A percentile compares a stretch with the other conserved stretches of the same genome.
Evolutionary conservation across 1,140 invertebrate genomes (phyloP).

Genomic region (Bombus huntii): DNA sequence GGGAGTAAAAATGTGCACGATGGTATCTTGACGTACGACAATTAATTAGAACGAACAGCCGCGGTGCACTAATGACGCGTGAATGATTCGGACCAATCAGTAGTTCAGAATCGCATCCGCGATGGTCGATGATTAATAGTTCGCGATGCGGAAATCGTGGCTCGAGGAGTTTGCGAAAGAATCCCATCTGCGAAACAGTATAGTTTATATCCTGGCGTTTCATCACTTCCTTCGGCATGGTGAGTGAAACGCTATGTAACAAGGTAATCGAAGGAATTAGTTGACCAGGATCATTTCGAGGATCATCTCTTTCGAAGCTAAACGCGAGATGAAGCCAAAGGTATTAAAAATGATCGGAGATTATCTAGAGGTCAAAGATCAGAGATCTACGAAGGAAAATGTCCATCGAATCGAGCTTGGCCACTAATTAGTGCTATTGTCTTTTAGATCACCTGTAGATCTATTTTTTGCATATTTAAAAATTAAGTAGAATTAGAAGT

Average conservation of each 20-base stretch:
- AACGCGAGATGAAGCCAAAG: neutral
- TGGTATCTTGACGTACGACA: slow-evolving; percentile 64
- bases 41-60: slow-evolving; percentile 70
- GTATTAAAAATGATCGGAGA: too few relatives aligned
- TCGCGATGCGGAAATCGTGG: slow-evolving; percentile 65
- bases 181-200: slow-evolving; percentile 63
- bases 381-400: too few relatives aligned
- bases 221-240: slow-evolving; percentile 58
- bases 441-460: too few relatives aligned
- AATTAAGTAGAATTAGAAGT: too few relatives aligned
- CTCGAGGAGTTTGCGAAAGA: slow-evolving; percentile 62
- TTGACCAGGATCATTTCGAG: slow-evolving; percentile 27
- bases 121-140: slow-evolving; percentile 65
- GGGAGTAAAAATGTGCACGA: slow-evolving; percentile 59
- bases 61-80: slow-evolving; percentile 68
- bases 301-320: neutral
- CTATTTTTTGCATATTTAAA: too few relatives aligned
- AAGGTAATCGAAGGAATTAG: slow-evolving; percentile 54
- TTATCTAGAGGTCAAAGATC: neutral
- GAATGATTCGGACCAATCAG: slow-evolving; percentile 68
- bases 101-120: slow-evolving; percentile 66
- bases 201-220: slow-evolving; percentile 57
- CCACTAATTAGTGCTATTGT: too few relatives aligned
- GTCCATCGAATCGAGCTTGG: neutral
- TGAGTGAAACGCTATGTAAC: slow-evolving; percentile 39